These are phyloP conservation scores for Polylopha cassiicola DNA, from an alignment of 2,888 invertebrate species.

Conservation along the genomic window DNA sequence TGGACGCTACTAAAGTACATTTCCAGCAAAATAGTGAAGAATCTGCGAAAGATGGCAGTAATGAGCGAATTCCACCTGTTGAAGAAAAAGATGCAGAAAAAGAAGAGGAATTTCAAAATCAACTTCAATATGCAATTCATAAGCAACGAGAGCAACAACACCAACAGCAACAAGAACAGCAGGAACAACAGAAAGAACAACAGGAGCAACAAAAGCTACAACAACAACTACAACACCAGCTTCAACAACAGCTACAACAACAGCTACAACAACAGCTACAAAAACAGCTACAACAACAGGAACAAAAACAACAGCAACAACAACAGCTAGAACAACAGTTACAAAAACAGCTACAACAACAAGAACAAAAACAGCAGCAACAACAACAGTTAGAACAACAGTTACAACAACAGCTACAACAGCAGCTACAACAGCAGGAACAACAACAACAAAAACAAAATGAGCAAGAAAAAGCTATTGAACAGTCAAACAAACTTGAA, in stretches of 20 bases:
- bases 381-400: slow-evolving; percentile 4
- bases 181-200: slow-evolving; percentile 20
- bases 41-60: no score
- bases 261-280: slow-evolving; percentile 5
- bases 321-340: slow-evolving; percentile 4
- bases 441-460: slow-evolving; percentile 9
- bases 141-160: no score
- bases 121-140: no score
- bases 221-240: no score
- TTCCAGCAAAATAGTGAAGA: no score
- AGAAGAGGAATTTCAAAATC: slow-evolving; percentile 15
- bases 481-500: slow-evolving; percentile 11
- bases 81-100: slow-evolving; percentile 23
- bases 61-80: slow-evolving; percentile 12
- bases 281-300: slow-evolving; percentile 11
- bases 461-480: slow-evolving; percentile 14
- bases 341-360: slow-evolving; percentile 12
- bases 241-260: background rate
- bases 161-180: no score
- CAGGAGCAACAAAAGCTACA: slow-evolving; percentile 21
- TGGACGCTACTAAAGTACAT: slow-evolving; percentile 16
- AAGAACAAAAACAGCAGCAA: slow-evolving; percentile 3
- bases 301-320: slow-evolving; percentile 21
- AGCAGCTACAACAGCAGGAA: slow-evolving; percentile 2
- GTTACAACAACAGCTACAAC: slow-evolving; percentile 9